Evolutionary conservation across 2,113 vertebrate species (phyloP), one percentile per base, ranked within the genome.

Genomic region (Lagopus muta): DNA sequence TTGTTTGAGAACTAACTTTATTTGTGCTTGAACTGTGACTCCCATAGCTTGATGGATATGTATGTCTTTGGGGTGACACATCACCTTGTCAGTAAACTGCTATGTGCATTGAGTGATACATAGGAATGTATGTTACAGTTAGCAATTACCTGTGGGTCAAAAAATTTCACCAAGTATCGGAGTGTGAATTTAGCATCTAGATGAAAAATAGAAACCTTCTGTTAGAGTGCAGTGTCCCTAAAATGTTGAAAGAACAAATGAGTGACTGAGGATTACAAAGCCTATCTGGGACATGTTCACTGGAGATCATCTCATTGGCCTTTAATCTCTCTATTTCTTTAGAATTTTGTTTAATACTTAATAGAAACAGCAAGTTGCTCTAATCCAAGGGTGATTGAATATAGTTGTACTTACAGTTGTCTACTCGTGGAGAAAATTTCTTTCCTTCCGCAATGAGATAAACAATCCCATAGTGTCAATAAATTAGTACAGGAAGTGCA

Each of bases 251-350:
- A 89, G 78, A 89, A 94, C 91, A 77, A 79, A 80, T 3, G 6
- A 57, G 54, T 80, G 85, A 20, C 38, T 0, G 0, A 83, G 69
- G 90, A 93, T 96, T 94, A 93, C 45, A 89, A 84, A 87, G 70
- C 25, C 77, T 95, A 65, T 88, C 60, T 87, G 64, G 80, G 74
- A 36, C 78, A 57, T 28, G 19, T 80, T 90, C 24, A 1, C 50
- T 67, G 15, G 54, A 34, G 64, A 70, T 92, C 86, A n/a, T 85
- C 40, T 13, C 65, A 65, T 34, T 91, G 74, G 73, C 69, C 40
- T 95, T 90, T 92, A 96, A 96, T 94, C 89, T 91, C 64, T 57
- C 77, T 64, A 5, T 47, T 94, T 91, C 82, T 94, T 95, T 85
- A 85, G 87, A 93, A 95, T 94, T 95, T 90, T 15, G 75, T 77